Evolutionary conservation across 1,140 invertebrate genomes (phyloP).

Genomic region (Drosophila simulans): DNA sequence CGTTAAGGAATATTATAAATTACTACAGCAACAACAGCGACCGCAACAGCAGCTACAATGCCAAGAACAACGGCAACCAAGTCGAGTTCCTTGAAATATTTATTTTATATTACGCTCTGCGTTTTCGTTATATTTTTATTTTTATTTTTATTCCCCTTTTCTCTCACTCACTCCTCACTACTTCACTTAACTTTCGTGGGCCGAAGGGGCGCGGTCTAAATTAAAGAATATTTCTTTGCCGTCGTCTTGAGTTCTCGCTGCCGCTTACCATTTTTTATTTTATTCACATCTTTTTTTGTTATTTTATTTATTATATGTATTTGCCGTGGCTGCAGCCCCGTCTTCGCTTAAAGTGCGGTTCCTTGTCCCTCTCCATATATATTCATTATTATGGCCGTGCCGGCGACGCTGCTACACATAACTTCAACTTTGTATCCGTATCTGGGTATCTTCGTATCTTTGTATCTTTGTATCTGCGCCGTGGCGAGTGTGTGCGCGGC

Average conservation of each 20-base stretch:
- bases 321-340: constrained; percentile 46
- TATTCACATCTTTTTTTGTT: constrained; percentile 66
- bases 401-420: constrained; percentile 73
- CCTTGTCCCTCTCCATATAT: constrained; percentile 81
- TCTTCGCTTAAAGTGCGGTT: constrained; percentile 82
- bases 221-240: constrained; percentile 77
- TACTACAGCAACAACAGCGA: constrained; percentile 71
- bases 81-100: constrained; percentile 75
- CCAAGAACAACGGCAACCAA: constrained; percentile 41
- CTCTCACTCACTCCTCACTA: constrained; percentile 20
- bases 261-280: constrained; percentile 46
- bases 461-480: constrained; percentile 77
- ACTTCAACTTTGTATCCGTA: constrained; percentile 78
- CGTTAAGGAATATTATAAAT: constrained; percentile 85
- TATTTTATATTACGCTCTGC: constrained; percentile 77
- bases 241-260: constrained; percentile 14
- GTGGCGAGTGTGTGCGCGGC: constrained; percentile 51
- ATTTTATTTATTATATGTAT: constrained; percentile 80
- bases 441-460: constrained; percentile 53
- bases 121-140: constrained; percentile 60
- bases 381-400: constrained; percentile 80
- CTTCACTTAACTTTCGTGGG: constrained; percentile 9
- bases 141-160: constrained; percentile 56
- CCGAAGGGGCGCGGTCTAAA: constrained; percentile 66
- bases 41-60: constrained; percentile 22